Conservation (phyloP, 30 jellyfish, hydroid and myxozoan species). For the Aurelia coerulea region DNA sequence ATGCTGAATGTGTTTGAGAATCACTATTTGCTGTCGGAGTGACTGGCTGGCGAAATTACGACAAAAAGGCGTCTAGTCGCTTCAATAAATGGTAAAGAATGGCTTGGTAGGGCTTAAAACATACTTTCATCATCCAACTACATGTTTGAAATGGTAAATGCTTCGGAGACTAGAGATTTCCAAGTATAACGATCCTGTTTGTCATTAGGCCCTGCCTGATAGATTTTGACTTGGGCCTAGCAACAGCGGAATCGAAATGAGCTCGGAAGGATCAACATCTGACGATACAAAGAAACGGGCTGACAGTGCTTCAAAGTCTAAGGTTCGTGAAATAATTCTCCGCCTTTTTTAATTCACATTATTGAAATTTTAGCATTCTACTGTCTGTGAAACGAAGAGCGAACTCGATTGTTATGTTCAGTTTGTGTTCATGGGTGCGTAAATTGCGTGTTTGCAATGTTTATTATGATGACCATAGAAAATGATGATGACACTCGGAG, state of each 20-base stretch:
- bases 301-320: slow-evolving; percentile 63
- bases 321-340: slow-evolving; percentile 15
- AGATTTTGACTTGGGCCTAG: slow-evolving; percentile 38
- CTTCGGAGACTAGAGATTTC: no score
- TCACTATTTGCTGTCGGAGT: no score
- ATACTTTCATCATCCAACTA: no score
- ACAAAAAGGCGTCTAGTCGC: no score
- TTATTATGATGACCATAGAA: no score
- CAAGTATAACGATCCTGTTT: neutral
- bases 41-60: no score
- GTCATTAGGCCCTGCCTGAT: slow-evolving; percentile 26
- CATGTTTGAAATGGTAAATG: no score
- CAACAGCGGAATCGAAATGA: slow-evolving; percentile 33
- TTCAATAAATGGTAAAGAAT: no score
- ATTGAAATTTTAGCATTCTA: neutral
- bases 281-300: slow-evolving; percentile 29
- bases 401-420: neutral
- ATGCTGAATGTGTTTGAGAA: no score
- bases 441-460: neutral
- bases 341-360: neutral
- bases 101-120: no score
- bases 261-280: slow-evolving; percentile 47
- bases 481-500: no score
- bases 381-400: neutral
- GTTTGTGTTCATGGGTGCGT: neutral